phyloP scores from a whole-genome alignment of 2,888 invertebrate genomes.

The Microctonus aethiopoides region DNA sequence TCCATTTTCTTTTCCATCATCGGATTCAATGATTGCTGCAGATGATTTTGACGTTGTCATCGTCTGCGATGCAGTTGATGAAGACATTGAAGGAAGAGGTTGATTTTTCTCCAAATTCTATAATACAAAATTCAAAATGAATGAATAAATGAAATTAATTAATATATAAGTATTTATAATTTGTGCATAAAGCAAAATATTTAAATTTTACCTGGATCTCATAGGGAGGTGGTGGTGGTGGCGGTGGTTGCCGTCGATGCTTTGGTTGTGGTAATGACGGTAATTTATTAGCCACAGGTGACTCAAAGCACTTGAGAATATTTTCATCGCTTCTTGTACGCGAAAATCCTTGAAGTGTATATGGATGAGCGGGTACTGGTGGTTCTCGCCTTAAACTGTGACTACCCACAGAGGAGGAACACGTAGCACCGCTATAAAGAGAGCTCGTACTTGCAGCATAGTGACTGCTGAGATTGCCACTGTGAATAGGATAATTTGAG shows the following conservation, averaged over 20 bases:
- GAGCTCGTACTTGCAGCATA: slow-evolving; percentile 67
- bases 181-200: too few relatives aligned
- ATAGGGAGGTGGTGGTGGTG: slow-evolving; percentile 71
- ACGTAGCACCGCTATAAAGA: slow-evolving; percentile 66
- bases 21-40: slow-evolving; percentile 36
- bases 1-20: slow-evolving; percentile 54
- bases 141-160: not conserved
- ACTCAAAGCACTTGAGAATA: slow-evolving; percentile 77
- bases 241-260: slow-evolving; percentile 70
- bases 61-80: slow-evolving; percentile 30
- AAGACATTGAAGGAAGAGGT: slow-evolving; percentile 56
- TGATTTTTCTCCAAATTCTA: slow-evolving; percentile 62
- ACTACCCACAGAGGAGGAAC: slow-evolving; percentile 65
- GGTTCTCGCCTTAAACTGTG: slow-evolving; percentile 65
- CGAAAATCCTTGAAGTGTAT: slow-evolving; percentile 56
- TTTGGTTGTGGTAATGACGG: slow-evolving; percentile 66
- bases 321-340: slow-evolving; percentile 86
- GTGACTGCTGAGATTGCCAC: slow-evolving; percentile 59
- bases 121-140: slow-evolving; percentile 21
- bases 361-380: slow-evolving; percentile 59
- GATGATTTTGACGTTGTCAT: slow-evolving; percentile 45
- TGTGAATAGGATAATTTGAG: slow-evolving; percentile 52
- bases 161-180: too few relatives aligned
- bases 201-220: slow-evolving; percentile 62
- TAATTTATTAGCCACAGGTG: slow-evolving; percentile 48